Conservation (phyloP, 2,797 vertebrate species). For the Sciaenops ocellatus region DNA sequence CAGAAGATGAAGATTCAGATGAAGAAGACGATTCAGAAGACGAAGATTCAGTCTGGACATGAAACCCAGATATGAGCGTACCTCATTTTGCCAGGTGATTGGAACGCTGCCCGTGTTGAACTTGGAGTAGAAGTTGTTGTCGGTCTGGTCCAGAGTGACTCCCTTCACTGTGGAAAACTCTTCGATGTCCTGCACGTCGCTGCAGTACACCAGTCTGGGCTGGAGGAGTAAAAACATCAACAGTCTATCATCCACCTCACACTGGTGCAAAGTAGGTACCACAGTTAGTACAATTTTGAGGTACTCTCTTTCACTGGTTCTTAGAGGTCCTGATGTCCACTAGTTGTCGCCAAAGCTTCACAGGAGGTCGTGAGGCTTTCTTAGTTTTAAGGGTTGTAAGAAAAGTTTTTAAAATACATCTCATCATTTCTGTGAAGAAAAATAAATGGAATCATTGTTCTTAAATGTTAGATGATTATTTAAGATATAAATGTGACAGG, state of each 20-base stretch:
- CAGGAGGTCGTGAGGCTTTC: too few relatives aligned
- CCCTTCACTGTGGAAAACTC: conserved; percentile 89
- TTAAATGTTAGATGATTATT: too few relatives aligned
- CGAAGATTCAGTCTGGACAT: not conserved
- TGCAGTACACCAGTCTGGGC: conserved; percentile 91
- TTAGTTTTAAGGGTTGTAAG: too few relatives aligned
- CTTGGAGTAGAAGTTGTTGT: conserved; percentile 85
- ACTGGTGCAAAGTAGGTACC: not conserved
- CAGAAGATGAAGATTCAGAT: not conserved
- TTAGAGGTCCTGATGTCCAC: too few relatives aligned
- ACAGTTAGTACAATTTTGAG: not conserved
- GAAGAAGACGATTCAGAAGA: not conserved
- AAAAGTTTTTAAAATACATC: too few relatives aligned
- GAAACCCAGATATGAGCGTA: conserved; percentile 28
- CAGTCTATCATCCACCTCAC: not conserved
- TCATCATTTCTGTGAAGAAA: too few relatives aligned
- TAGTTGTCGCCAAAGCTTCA: too few relatives aligned
- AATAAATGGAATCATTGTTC: too few relatives aligned
- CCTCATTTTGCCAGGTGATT: conserved; percentile 91
- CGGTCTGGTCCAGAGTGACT: conserved; percentile 81
- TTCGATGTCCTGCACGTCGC: conserved; percentile 90
- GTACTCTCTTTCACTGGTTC: too few relatives aligned
- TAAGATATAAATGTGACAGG: too few relatives aligned
- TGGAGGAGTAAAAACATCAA: conserved; percentile 37
- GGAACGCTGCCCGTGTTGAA: conserved; percentile 87